phyloP scores from a whole-genome alignment of 2,888 invertebrate genomes.

The Plebejus argus region DNA sequence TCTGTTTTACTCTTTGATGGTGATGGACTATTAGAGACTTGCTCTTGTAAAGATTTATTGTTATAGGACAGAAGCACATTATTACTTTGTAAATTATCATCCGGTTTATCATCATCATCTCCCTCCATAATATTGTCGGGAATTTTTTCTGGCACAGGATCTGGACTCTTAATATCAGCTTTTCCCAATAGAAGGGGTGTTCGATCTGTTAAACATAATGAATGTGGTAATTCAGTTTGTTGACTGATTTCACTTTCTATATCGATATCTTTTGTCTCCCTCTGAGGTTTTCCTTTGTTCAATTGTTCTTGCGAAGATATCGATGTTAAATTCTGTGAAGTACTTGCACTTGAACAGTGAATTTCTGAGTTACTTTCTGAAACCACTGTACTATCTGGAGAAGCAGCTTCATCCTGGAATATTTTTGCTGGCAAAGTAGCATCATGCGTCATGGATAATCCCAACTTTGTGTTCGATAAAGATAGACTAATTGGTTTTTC shows the following conservation, averaged over 20 bases:
- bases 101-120: conserved; percentile 73
- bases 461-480: conserved; percentile 75
- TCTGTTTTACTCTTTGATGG: conserved; percentile 54
- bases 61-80: conserved; percentile 61
- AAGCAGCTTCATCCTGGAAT: conserved; percentile 84
- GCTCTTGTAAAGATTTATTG: conserved; percentile 57
- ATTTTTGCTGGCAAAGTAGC: conserved; percentile 83
- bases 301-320: conserved; percentile 49
- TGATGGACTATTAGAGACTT: conserved; percentile 49
- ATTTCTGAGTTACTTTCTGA: conserved; percentile 55
- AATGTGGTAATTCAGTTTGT: conserved; percentile 73
- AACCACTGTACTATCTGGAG: conserved; percentile 77
- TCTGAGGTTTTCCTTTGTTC: conserved; percentile 54
- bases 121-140: conserved; percentile 77
- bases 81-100: conserved; percentile 62
- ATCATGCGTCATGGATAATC: conserved; percentile 80
- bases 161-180: conserved; percentile 75
- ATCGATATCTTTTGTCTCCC: conserved; percentile 68
- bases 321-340: conserved; percentile 51
- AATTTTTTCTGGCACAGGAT: conserved; percentile 76
- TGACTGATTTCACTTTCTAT: conserved; percentile 76
- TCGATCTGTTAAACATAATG: conserved; percentile 65
- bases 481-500: conserved; percentile 77
- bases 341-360: conserved; percentile 48
- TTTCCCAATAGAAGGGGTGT: conserved; percentile 70